phyloP scores from a whole-genome alignment of 2,888 invertebrate species.

The Achlya flavicornis region DNA sequence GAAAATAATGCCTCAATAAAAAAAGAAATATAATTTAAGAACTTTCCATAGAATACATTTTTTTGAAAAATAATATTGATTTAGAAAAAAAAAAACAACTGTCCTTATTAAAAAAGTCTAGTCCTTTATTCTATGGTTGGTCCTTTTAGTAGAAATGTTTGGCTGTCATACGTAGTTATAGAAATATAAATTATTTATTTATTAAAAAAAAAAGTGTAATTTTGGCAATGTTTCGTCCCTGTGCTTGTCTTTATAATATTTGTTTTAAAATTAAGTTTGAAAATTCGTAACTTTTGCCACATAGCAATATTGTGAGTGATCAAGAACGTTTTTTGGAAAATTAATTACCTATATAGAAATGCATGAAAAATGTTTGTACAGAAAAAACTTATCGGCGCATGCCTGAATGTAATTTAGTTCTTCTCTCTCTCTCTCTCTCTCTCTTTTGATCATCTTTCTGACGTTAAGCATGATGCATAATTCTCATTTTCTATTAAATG shows the following conservation, averaged over 20 bases:
- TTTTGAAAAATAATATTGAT: background rate
- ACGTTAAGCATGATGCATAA: background rate
- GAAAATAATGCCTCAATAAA: background rate
- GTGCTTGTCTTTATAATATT: constrained; percentile 15
- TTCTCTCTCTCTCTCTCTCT: too few species aligned
- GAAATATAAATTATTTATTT: constrained; percentile 5
- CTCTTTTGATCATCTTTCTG: background rate
- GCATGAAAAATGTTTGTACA: background rate
- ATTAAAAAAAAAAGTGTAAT: constrained; percentile 28
- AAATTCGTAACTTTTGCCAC: constrained; percentile 40
- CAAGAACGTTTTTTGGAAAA: constrained; percentile 48
- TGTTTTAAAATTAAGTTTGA: constrained; percentile 13
- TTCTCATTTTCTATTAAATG: background rate
- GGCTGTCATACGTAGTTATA: constrained; percentile 15
- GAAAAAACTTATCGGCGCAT: background rate
- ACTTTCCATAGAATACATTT: background rate
- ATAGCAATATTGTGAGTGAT: constrained; percentile 74
- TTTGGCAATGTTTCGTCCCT: constrained; percentile 34
- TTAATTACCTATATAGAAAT: background rate
- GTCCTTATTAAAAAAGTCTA: background rate
- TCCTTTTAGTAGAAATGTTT: constrained; percentile 6
- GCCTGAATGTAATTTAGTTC: background rate
- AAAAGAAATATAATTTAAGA: background rate
- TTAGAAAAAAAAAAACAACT: background rate
- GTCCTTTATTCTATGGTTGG: background rate